Evolutionary conservation across 2,113 vertebrate genomes (phyloP), one percentile per base, ranked within the genome.

Genomic region (Archilochus colubris): DNA sequence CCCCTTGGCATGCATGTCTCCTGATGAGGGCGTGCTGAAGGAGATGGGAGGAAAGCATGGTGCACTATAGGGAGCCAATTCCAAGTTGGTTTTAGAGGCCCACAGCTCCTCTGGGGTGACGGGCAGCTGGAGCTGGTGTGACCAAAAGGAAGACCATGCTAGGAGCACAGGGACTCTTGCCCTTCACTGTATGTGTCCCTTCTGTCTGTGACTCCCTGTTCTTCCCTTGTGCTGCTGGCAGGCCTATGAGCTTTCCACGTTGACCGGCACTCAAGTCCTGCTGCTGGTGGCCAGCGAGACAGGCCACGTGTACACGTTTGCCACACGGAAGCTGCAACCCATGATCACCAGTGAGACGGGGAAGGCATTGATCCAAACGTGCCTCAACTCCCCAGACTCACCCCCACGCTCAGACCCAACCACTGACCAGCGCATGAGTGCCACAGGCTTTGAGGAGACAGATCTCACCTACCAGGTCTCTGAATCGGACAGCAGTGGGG

Each of bases 281-380:
- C 97, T 99, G 91, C 97, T 99, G 77, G 99, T 99, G 97, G 99
- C 99, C 95, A 99, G 99, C 6, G 99, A 99, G 97, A 99, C 99
- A 1, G 99, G 99, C 88, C 99, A 99, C 6, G 99, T 99, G 78
- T 99, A 99, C 98, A 99, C 99, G 0, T 99, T 99, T 67, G 99
- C 99, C 91, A 99, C 99, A 0, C 99, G 99, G 75, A 99, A 99
- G 95, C 98, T 99, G 91, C 99, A 99, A 97, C 99, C 99, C 94
- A 99, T 99, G 99, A 99, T 99, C 97, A 99, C 99, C 96, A 99
- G 99, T 24, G 99, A 99, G 97, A 99, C 99, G 8, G 99, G 99
- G 82, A 99, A 99, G 96, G 99, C 99, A 5, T 97, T 99, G 97
- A 99, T 99, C 97, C 99, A 99, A 91, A 99, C 99, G 18, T 99